Percentiles rank a stretch among this genome's conserved stretches.
phyloP scores from a whole-genome alignment of 1,140 invertebrate genomes.

The Drosophila aff. region DNA sequence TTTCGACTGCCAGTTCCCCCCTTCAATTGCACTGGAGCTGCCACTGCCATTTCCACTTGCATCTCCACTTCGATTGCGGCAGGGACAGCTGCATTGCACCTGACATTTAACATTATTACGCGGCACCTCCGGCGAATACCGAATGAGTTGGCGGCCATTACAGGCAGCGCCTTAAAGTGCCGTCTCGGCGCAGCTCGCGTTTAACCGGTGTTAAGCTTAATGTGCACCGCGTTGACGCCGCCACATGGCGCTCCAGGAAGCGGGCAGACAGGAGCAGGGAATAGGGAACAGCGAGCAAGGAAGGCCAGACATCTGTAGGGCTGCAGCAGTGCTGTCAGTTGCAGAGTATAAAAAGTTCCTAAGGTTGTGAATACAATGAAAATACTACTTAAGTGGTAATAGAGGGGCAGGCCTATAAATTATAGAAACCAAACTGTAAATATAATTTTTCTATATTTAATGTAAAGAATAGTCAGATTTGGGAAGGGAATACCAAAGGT shows the following conservation, averaged over 20 bases:
- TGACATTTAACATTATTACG: slow-evolving; percentile 82
- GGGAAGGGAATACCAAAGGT: not conserved
- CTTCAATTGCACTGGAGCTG: slow-evolving; percentile 13
- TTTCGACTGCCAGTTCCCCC: slow-evolving; percentile 9
- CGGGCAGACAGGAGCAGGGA: not conserved
- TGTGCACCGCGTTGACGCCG: slow-evolving; percentile 76
- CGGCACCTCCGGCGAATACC: slow-evolving; percentile 50
- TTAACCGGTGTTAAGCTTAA: slow-evolving; percentile 71
- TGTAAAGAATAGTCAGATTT: not conserved
- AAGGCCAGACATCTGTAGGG: not conserved
- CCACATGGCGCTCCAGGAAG: slow-evolving; percentile 21
- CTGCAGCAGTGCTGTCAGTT: not conserved
- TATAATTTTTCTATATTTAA: not conserved
- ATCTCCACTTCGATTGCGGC: slow-evolving; percentile 43
- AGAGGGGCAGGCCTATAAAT: not conserved
- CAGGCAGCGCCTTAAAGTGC: slow-evolving; percentile 61
- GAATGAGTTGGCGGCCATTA: slow-evolving; percentile 51
- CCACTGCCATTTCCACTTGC: slow-evolving; percentile 11
- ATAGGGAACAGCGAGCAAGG: not conserved
- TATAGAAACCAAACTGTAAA: not conserved
- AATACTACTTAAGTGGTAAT: not conserved
- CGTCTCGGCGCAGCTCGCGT: slow-evolving; percentile 26
- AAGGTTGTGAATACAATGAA: not conserved
- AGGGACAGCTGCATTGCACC: slow-evolving; percentile 73
- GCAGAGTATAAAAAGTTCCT: not conserved